Percentiles rank a stretch among this genome's conserved stretches.
phyloP scores from a whole-genome alignment of 53 echinoderm and acorn worm species.

The Temnopleurus reevesii region DNA sequence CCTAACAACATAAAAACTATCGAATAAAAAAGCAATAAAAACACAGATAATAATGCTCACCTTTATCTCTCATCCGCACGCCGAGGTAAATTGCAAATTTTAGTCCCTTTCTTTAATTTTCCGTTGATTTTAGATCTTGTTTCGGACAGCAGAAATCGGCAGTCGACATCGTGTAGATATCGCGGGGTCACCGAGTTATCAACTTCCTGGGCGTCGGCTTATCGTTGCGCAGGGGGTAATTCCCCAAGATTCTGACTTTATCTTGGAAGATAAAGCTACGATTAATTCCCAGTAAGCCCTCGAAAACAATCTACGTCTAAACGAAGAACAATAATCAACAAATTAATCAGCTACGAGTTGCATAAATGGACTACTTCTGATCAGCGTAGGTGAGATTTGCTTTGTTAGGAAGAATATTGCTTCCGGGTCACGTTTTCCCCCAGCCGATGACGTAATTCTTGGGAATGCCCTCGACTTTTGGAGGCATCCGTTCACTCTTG shows the following conservation, averaged over 20 bases:
- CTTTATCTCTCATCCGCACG: slow-evolving; percentile 31
- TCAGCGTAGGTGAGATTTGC: background rate
- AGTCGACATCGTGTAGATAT: slow-evolving; percentile 44
- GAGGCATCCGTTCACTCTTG: background rate
- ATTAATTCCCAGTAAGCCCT: background rate
- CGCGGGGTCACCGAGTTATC: slow-evolving; percentile 29
- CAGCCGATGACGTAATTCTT: slow-evolving; percentile 17
- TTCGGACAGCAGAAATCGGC: slow-evolving; percentile 10
- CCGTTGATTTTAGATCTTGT: background rate
- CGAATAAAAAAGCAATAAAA: background rate
- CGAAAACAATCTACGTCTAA: background rate
- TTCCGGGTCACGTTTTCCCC: slow-evolving; percentile 30
- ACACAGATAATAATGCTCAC: background rate
- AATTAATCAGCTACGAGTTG: background rate
- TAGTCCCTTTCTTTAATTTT: background rate
- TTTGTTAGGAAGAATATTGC: background rate
- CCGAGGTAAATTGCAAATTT: background rate
- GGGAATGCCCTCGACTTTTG: slow-evolving; percentile 15
- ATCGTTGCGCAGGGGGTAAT: slow-evolving; percentile 21
- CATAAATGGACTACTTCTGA: slow-evolving; percentile 2
- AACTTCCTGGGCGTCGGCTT: slow-evolving; percentile 52
- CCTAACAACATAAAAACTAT: background rate
- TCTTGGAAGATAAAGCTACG: background rate
- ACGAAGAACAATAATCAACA: background rate
- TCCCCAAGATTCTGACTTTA: background rate